Evolutionary conservation across 2,888 invertebrate species (phyloP), one percentile per base, ranked within the genome.

Genomic region (Drosophila quinaria): DNA sequence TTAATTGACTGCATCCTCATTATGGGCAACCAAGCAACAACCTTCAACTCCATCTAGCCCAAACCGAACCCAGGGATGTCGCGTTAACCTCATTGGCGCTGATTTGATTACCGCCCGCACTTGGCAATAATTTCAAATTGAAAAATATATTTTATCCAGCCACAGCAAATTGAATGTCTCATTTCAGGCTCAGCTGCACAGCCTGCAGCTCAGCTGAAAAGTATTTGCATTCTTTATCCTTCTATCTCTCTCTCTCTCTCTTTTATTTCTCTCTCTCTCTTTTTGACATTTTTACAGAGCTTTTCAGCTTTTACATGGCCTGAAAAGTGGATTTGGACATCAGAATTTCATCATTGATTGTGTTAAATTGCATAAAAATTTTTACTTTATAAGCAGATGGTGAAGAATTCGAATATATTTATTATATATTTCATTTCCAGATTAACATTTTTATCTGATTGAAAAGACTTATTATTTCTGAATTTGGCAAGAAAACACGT

Each of bases 41-140:
- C 46, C 52, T 54, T 51, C 33, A 54, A 46, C 11, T n/a, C 46
- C 19, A 56, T 58, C 60, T 52, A 56, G 42, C 33, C 15, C 11
- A 51, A 60, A 17, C 41, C 63, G 4, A 22, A 60, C 29, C 51
- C 25, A 63, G 52, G 35, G 41, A 31, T 35, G 47, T 44, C 65
- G 58, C 61, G 25, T 74, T 77, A 67, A 77, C 65, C 66, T 78
- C 64, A 74, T 78, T 77, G 70, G 17, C 54, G 55, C 67, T 80
- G 77, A 81, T 81, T 77, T 77, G 71, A 76, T 76, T 76, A 65
- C 62, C 51, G 63, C 51, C 58, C 44, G 55, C 68, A 62, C 73
- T 69, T 70, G 73, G 51, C 64, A 60, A 60, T 62, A 47, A 15
- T 62, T 54, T 44, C 47, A 66, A 69, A 71, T 71, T 70, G 55